phyloP scores from a whole-genome alignment of 2,888 invertebrate species.

The Malacosoma neustria region DNA sequence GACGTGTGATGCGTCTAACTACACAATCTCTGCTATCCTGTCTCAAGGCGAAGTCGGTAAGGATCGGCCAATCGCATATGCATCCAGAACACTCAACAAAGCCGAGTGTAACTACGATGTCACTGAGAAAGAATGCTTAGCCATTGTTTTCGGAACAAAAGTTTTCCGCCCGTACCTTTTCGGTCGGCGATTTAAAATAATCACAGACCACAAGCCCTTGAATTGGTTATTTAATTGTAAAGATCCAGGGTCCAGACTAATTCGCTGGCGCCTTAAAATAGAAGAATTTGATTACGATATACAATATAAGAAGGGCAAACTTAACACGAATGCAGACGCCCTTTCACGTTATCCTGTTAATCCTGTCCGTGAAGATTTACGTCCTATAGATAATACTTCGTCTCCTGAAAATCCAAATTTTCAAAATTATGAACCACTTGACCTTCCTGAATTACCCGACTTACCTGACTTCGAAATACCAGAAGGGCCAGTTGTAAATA shows the following conservation, averaged over 20 bases:
- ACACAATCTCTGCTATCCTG: constrained; percentile 14
- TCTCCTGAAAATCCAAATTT: too few species aligned
- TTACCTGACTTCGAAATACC: too few species aligned
- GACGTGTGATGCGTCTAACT: constrained; percentile 15
- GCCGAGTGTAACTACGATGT: constrained; percentile 15
- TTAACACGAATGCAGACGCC: constrained; percentile 11
- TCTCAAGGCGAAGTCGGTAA: constrained; percentile 15
- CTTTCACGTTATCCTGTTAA: too few species aligned
- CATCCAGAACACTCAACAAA: constrained; percentile 13
- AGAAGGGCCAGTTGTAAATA: too few species aligned
- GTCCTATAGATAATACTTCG: too few species aligned
- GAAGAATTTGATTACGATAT: constrained; percentile 7
- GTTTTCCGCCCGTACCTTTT: constrained; percentile 23
- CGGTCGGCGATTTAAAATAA: constrained; percentile 25
- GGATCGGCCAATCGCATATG: constrained; percentile 17
- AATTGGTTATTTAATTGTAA: constrained; percentile 6
- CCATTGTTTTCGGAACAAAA: constrained; percentile 26
- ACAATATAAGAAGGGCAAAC: constrained; percentile 6
- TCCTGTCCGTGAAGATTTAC: too few species aligned
- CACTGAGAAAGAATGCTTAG: constrained; percentile 30
- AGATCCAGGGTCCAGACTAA: constrained; percentile 5
- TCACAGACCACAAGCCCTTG: constrained; percentile 31
- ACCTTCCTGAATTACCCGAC: too few species aligned
- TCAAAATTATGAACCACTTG: too few species aligned
- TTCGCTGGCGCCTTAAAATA: constrained; percentile 7